A percentile compares a stretch with the other conserved stretches of the same genome.
phyloP scores from a whole-genome alignment of 2,797 vertebrate genomes.

The Lacerta bilineata region DNA sequence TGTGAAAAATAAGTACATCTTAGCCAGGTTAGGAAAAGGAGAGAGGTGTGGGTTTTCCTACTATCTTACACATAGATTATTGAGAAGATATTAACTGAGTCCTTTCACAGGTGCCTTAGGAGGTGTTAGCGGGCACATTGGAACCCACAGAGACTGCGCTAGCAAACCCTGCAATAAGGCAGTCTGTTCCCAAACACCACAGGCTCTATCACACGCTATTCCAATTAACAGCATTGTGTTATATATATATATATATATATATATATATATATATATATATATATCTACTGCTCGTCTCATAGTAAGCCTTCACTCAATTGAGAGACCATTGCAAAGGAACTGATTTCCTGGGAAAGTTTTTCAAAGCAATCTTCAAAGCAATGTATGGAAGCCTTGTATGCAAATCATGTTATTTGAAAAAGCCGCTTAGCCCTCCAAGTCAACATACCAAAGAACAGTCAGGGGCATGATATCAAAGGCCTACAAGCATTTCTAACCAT shows the following conservation, averaged over 20 bases:
- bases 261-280: not conserved
- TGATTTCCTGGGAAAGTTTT: slow-evolving; percentile 41
- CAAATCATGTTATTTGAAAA: slow-evolving; percentile 75
- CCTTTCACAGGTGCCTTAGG: no score
- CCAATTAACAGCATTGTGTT: not conserved
- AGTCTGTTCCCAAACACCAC: not conserved
- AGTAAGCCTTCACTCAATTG: slow-evolving; percentile 26
- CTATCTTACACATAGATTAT: no score
- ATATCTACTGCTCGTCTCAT: not conserved
- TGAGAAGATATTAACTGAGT: no score
- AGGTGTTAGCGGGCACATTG: no score
- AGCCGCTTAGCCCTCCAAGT: slow-evolving; percentile 72
- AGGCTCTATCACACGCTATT: not conserved
- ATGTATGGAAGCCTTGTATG: slow-evolving; percentile 58
- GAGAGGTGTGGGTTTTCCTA: not conserved
- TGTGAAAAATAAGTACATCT: no score
- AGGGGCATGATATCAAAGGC: slow-evolving; percentile 63
- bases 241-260: not conserved
- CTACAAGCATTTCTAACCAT: slow-evolving; percentile 63
- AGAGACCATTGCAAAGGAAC: slow-evolving; percentile 51
- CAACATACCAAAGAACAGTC: slow-evolving; percentile 66
- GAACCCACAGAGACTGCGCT: no score
- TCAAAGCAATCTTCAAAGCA: slow-evolving; percentile 65
- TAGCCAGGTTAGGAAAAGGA: not conserved
- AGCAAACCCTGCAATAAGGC: not conserved